Evolutionary conservation across 2,888 invertebrate genomes (phyloP), one percentile per base, ranked within the genome.

Genomic region (Pycnomerus fuliginosus): DNA sequence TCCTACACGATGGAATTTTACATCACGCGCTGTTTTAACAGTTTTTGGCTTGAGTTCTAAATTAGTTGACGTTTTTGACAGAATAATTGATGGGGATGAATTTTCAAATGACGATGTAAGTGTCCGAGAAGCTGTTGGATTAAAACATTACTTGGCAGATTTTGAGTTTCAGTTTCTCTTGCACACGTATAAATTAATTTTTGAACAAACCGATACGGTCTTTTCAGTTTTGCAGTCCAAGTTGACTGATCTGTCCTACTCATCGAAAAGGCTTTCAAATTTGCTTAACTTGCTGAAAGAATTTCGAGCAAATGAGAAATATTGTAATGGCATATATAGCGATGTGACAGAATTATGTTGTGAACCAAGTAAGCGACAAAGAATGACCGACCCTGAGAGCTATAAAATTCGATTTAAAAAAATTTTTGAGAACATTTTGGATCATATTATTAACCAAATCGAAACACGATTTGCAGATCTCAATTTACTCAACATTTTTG

Each of bases 121-220:
- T 3, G 42, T 51, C 32, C 25, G 48, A 30, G 44, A 44, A 31
- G 39, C 44, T 11, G 10, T 16, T 12, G 48, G 35, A 22, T 44
- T 50, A 5, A 50, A 44, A 35, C 33, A 34, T 24, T 7, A 14
- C 8, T 42, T 48, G 20, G 16, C 10, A 13, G 37, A 48, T 29
- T 41, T 44, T 28, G 28, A 27, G 15, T 45, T 41, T 35, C 11
- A 22, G 4, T 44, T 44, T 39, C 28, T 44, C 22, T 22, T 48
- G 11, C 7, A 43, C n/a, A 36, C 23, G 4, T 48, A 39, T 17
- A 40, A 49, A 17, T 22, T 36, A 22, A 49, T 46, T 34, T 51
- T 51, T 40, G 2, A 24, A 12, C 38, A 46, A 10, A 40, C 44
- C 2, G 44, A 50, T 30, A 15, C 16, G 5, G 14, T 47, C 17